Conservation (phyloP, 2,113 vertebrate genomes). For the Lethenteron camtschaticum region DNA sequence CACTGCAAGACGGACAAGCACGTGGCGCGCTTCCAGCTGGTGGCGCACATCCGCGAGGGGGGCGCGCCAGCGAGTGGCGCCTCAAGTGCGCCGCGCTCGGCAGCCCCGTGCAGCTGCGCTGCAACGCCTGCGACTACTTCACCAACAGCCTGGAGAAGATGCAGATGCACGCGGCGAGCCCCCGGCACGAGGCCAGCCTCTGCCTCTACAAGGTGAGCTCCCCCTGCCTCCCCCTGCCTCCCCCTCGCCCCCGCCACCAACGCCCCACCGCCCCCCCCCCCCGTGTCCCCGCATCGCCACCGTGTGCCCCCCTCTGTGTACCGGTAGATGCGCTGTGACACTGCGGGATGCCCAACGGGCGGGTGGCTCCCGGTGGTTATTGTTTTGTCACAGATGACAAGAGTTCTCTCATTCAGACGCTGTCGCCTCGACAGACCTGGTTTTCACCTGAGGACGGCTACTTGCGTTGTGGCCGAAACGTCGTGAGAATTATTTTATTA, state of each 20-base stretch:
- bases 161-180: slow-evolving; percentile 78
- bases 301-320: no score
- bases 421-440: no score
- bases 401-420: no score
- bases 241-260: slow-evolving; percentile 13
- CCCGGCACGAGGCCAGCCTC: slow-evolving; percentile 84
- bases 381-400: no score
- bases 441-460: no score
- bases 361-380: no score
- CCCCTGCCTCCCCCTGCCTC: slow-evolving; percentile 19
- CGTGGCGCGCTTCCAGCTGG: slow-evolving; percentile 88
- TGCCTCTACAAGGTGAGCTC: slow-evolving; percentile 87
- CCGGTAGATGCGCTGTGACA: no score
- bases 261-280: neutral
- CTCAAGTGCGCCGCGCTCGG: slow-evolving; percentile 94
- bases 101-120: slow-evolving; percentile 87
- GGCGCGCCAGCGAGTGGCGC: slow-evolving; percentile 90
- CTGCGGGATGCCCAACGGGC: no score
- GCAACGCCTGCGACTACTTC: slow-evolving; percentile 96
- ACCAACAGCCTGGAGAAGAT: slow-evolving; percentile 97
- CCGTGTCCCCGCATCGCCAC: neutral
- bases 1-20: slow-evolving; percentile 99
- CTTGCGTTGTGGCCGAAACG: no score
- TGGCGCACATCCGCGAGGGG: slow-evolving; percentile 98
- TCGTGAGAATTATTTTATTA: no score